Evolutionary conservation across 2,113 vertebrate genomes (phyloP).

Genomic region (Thalassoma bifasciatum): DNA sequence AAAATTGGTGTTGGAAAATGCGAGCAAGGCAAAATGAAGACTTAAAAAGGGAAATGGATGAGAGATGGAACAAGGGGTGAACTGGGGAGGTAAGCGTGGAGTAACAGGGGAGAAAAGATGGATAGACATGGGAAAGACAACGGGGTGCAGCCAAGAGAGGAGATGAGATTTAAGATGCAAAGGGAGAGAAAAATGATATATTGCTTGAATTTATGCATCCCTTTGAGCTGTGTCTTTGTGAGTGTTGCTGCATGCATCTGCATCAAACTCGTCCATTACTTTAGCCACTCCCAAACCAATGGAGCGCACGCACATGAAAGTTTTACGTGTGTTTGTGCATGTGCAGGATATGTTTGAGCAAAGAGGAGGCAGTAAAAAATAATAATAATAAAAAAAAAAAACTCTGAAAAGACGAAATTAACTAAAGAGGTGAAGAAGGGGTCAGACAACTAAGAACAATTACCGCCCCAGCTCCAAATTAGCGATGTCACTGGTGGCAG

Average conservation of each 20-base stretch:
- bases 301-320: neutral
- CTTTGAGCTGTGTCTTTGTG: neutral
- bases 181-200: conserved; percentile 8
- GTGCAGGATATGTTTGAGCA: conserved; percentile 9
- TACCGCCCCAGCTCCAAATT: conserved; percentile 74
- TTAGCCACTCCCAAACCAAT: neutral
- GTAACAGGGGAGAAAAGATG: conserved; percentile 31
- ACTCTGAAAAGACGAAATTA: conserved; percentile 23
- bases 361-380: too few species aligned
- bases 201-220: neutral
- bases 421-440: conserved; percentile 37
- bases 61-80: conserved; percentile 30
- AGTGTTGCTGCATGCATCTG: conserved; percentile 31
- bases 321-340: conserved; percentile 1
- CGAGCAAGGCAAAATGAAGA: conserved; percentile 5
- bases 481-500: conserved; percentile 75
- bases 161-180: conserved; percentile 26
- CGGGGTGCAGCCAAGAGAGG: conserved; percentile 3
- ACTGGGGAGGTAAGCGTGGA: conserved; percentile 29
- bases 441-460: conserved; percentile 78
- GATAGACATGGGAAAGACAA: conserved; percentile 42
- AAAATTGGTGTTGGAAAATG: conserved; percentile 34
- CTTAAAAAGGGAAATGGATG: conserved; percentile 40
- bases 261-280: conserved; percentile 28
- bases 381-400: conserved; percentile 5